Conservation (phyloP, 2,113 vertebrate genomes). For the Gallinago undulata region DNA sequence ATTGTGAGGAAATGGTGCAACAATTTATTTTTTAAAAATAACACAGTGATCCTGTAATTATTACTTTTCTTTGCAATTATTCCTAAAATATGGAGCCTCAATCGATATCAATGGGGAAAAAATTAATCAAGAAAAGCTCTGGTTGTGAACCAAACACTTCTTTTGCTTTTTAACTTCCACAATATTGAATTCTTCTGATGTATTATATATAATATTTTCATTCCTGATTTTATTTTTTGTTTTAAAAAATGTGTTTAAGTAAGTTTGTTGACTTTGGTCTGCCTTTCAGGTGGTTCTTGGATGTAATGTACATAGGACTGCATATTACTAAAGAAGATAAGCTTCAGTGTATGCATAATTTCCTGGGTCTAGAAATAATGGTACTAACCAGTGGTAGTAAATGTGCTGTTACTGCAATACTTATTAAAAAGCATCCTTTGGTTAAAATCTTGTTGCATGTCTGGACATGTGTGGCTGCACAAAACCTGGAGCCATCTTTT, state of each 20-base stretch:
- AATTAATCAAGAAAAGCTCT: not conserved
- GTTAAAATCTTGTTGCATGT: not conserved
- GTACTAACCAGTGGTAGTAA: not conserved
- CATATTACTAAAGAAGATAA: not conserved
- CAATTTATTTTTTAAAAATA: not conserved
- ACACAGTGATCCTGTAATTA: not conserved
- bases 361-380: not conserved
- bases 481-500: not conserved
- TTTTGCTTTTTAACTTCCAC: not conserved
- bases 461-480: not conserved
- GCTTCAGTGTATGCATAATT: not conserved
- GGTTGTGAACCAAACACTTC: not conserved
- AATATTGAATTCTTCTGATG: not conserved
- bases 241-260: conserved; percentile 21
- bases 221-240: conserved; percentile 20
- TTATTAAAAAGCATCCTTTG: not conserved
- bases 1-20: not conserved
- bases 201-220: conserved; percentile 40
- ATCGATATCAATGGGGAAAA: not conserved
- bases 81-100: not conserved
- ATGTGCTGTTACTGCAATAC: not conserved
- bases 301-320: not conserved
- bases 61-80: not conserved
- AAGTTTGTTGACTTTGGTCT: not conserved
- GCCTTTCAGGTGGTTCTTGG: not conserved